Base-by-base conservation (phyloP, 1,140 invertebrate species). In the Leptinotarsa texana region DNA sequence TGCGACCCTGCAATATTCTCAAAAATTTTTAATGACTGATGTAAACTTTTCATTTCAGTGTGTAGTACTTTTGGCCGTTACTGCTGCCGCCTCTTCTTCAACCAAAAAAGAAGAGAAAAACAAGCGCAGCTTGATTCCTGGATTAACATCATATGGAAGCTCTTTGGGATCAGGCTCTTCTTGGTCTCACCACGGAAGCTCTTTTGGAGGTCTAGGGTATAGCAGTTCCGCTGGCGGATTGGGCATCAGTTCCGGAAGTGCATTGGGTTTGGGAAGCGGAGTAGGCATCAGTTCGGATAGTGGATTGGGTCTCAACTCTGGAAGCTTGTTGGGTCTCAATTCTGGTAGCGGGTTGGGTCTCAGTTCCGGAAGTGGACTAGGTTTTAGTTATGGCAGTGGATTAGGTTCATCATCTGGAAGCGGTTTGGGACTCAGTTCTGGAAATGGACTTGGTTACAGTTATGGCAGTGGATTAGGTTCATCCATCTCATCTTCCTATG, bases 21-120 rank as follows among this genome's bases (percentile, higher is more conserved):
- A 65, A 13, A 27, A 65, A 27, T 65, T 65, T 33, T 13, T 11
- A 11, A 17, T 6, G 5, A 65, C 63, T n/a, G 13, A 3, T 72
- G 51, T 5, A 27, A 21, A 42, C 18, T 72, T 63, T 72, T 63
- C 6, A 8, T 72, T 72, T 24, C 49, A 72, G 70, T 72, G 70
- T 72, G 49, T 74, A 51, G 63, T 27, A 17, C 42, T 74, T 68
- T 15, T 74, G 63, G 73, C 65, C 22, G 8, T 74, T 6, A 48
- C 66, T 17, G 65, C 65, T 18, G 65, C 57, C 17, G 27, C 63
- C 0, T 15, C 65, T 13, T 15, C 73, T 4, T n/a, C 24, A 63
- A 21, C 27, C 21, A 48, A 33, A 21, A 73, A 73, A 27, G 63
- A 66, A 21, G 72, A 49, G 17, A 66, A 65, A 65, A 65, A 65